Evolutionary conservation across 2,797 vertebrate species (phyloP).

Genomic region (Trematomus bernacchii): DNA sequence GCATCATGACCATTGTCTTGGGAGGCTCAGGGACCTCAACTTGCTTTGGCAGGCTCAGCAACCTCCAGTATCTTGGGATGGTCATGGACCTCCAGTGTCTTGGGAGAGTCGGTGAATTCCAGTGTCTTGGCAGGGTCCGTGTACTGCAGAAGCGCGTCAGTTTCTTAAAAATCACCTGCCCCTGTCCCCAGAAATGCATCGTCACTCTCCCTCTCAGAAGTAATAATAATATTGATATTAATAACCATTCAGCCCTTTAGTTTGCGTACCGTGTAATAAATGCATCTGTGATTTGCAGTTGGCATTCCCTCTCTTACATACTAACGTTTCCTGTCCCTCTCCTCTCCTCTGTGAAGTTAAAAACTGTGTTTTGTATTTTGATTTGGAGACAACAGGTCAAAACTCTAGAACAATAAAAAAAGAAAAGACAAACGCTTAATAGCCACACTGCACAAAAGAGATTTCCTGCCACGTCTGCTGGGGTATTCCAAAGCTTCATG

Average conservation of each 20-base stretch:
- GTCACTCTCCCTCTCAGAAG: too few species aligned
- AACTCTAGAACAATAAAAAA: not conserved
- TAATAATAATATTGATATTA: not conserved
- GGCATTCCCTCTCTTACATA: not conserved
- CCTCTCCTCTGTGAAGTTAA: not conserved
- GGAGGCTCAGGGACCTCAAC: too few species aligned
- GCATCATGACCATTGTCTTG: too few species aligned
- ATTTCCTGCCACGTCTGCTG: not conserved
- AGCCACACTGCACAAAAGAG: not conserved
- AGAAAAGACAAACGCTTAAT: not conserved
- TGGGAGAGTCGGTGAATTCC: too few species aligned
- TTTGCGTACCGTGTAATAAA: not conserved
- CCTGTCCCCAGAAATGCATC: too few species aligned
- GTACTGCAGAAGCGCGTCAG: too few species aligned
- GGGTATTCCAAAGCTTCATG: not conserved
- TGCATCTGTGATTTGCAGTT: not conserved
- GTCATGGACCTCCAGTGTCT: too few species aligned
- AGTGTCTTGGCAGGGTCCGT: too few species aligned
- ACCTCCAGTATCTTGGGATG: too few species aligned
- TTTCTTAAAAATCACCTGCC: too few species aligned
- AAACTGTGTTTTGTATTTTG: not conserved
- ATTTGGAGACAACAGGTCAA: not conserved
- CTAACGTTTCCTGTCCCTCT: not conserved
- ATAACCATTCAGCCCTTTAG: not conserved
- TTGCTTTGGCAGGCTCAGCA: too few species aligned